These are phyloP conservation scores for Halcyon badia DNA, from an alignment of 2,797 vertebrate genomes.

Conservation along the genomic window DNA sequence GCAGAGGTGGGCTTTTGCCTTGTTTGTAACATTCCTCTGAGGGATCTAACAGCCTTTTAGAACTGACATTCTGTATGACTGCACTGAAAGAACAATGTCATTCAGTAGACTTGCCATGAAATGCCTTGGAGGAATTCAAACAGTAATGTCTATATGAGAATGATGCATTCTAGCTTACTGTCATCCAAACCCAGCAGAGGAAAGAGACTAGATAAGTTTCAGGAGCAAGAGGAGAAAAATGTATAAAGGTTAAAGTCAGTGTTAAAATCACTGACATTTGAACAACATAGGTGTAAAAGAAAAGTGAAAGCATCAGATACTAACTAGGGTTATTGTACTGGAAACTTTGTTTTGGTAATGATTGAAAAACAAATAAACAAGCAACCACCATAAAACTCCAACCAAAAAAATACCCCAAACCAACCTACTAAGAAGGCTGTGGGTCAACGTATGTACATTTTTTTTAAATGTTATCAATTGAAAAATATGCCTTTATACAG, in stretches of 20 bases:
- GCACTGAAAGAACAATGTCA: neutral
- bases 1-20: neutral
- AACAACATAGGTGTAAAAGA: conserved; percentile 64
- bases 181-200: conserved; percentile 32
- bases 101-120: neutral
- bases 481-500: neutral
- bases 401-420: neutral
- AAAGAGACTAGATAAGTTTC: conserved; percentile 36
- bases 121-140: conserved; percentile 34
- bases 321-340: conserved; percentile 55
- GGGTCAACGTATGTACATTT: neutral
- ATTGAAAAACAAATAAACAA: neutral
- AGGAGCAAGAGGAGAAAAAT: conserved; percentile 36
- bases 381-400: neutral
- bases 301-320: conserved; percentile 50
- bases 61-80: neutral
- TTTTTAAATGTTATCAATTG: neutral
- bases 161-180: neutral
- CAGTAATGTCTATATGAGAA: neutral
- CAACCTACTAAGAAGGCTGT: neutral
- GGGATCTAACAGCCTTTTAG: neutral
- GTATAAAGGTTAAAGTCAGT: conserved; percentile 70
- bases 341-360: conserved; percentile 57
- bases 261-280: conserved; percentile 79
- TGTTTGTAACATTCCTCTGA: neutral